phyloP scores from a whole-genome alignment of 2,888 invertebrate species.

The Volucella inanis region DNA sequence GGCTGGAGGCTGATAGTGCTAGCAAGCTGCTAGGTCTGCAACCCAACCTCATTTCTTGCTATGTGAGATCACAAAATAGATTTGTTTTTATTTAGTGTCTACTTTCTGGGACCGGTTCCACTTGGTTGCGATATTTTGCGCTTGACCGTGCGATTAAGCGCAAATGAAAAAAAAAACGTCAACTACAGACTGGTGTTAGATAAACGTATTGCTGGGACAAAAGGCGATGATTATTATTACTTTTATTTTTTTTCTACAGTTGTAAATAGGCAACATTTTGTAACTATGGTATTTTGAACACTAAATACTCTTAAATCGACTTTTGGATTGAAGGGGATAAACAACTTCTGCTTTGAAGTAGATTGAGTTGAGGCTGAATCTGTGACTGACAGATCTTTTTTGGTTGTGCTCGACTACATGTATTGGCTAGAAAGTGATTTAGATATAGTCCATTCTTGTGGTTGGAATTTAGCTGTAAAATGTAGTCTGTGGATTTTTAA shows the following conservation, averaged over 20 bases:
- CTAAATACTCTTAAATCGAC: slow-evolving; percentile 43
- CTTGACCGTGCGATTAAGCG: slow-evolving; percentile 79
- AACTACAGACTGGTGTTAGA: slow-evolving; percentile 9
- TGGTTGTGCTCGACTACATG: slow-evolving; percentile 2
- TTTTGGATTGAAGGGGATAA: slow-evolving; percentile 29
- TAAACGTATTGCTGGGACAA: slow-evolving; percentile 28
- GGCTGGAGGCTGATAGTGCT: slow-evolving; percentile 44
- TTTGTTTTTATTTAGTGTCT: slow-evolving; percentile 33
- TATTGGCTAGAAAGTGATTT: slow-evolving; percentile 11
- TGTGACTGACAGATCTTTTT: slow-evolving; percentile 45
- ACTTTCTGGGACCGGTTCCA: slow-evolving; percentile 76
- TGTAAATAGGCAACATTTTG: slow-evolving; percentile 23
- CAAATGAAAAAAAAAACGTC: slow-evolving; percentile 64
- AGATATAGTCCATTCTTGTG: slow-evolving; percentile 5
- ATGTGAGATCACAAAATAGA: slow-evolving; percentile 49
- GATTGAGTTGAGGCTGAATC: slow-evolving; percentile 39
- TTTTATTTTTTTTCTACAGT: background rate
- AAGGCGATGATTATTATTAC: slow-evolving; percentile 42
- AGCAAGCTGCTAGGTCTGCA: slow-evolving; percentile 10
- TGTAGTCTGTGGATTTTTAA: background rate
- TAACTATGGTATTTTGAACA: slow-evolving; percentile 51
- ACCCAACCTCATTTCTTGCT: slow-evolving; percentile 51
- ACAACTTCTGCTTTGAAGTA: slow-evolving; percentile 36
- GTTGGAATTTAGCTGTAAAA: background rate
- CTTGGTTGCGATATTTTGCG: slow-evolving; percentile 78